Base-by-base conservation (phyloP, 2,113 vertebrate species). In the Grammomys surdaster region DNA sequence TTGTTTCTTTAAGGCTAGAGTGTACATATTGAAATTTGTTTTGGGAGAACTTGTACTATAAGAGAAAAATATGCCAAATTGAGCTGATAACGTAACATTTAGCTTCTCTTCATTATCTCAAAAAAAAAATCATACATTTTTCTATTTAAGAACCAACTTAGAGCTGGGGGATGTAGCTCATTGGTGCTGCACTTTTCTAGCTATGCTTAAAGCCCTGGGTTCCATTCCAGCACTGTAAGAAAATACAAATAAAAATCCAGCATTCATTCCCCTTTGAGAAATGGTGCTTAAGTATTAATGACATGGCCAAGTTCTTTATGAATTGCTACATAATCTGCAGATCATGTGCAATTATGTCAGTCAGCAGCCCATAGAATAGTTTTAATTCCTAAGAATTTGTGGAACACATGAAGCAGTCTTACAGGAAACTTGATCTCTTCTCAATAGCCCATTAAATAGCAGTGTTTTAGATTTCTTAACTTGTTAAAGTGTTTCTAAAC, bases 381-480 rank as follows among this genome's bases (percentile, higher is more conserved):
- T 81, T 0, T 76, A 67, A 63, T 46, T 8, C 24, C 31, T 65
- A 40, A 92, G 63, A 80, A 73, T 40, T 58, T 58, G 48, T 81
- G 78, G 46, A 46, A n/a, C 51, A 43, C 11, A 86, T 90, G 36
- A 58, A 33, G 80, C 78, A 76, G 0, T 88, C 63, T 93, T 91
- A 54, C 20, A 73, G 26, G 40, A 76, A 70, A 48, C 51, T 5
- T 75, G 2, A 28, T 65, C 4, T 36, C 5, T 31, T 10, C 36
- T 73, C 16, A 93, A 0, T 31, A 78, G 58, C 89, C 26, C 58
- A 73, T 69, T 70, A 84, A n/a, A 72, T 46, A 28, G 19, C 86
- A 90, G 16, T 51, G 7, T 78, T 87, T 95, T 26, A 60, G 63
- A 36, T 98, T 98, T 93, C 99, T 99, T 99, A 98, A 99, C 98